Percentiles rank a stretch among this genome's conserved stretches.
Conservation (phyloP, 92 coral and sea anemone species). For the Epizoanthus illoricatus region DNA sequence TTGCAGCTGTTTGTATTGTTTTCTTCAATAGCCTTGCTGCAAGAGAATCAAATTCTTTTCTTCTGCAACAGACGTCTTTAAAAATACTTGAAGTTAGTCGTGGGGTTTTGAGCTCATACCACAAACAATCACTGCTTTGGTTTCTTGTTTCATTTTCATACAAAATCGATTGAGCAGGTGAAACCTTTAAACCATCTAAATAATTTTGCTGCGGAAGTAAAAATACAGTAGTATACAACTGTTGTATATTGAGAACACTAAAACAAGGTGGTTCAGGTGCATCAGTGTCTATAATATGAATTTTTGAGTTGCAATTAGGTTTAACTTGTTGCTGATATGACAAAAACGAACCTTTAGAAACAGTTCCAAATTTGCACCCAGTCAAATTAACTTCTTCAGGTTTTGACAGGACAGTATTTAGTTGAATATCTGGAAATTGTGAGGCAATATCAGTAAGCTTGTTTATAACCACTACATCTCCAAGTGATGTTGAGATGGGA, state of each 20-base stretch:
- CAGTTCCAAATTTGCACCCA: constrained; percentile 20
- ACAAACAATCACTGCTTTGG: constrained; percentile 16
- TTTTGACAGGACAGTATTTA: constrained; percentile 1
- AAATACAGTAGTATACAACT: not conserved
- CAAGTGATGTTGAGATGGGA: not conserved
- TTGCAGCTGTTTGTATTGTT: constrained; percentile 49
- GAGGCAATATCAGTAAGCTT: not conserved
- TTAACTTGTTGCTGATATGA: constrained; percentile 39
- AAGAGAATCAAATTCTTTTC: constrained; percentile 14
- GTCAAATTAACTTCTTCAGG: not conserved
- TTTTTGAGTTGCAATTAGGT: constrained; percentile 2
- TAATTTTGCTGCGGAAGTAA: constrained; percentile 10
- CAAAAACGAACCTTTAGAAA: constrained; percentile 17
- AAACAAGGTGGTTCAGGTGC: constrained; percentile 19
- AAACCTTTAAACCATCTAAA: constrained; percentile 15
- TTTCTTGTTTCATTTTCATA: constrained; percentile 39
- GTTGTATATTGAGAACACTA: not conserved
- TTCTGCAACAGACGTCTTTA: constrained; percentile 26
- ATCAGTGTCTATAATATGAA: constrained; percentile 31
- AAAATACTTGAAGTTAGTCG: constrained; percentile 33
- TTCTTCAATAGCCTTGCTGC: constrained; percentile 21
- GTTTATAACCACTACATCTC: constrained; percentile 16
- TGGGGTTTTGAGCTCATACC: constrained; percentile 33
- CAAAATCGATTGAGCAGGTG: constrained; percentile 21
- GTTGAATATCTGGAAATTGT: not conserved